These are phyloP conservation scores for Adelphocoris suturalis DNA, from an alignment of 2,888 invertebrate species.

Conservation along the genomic window DNA sequence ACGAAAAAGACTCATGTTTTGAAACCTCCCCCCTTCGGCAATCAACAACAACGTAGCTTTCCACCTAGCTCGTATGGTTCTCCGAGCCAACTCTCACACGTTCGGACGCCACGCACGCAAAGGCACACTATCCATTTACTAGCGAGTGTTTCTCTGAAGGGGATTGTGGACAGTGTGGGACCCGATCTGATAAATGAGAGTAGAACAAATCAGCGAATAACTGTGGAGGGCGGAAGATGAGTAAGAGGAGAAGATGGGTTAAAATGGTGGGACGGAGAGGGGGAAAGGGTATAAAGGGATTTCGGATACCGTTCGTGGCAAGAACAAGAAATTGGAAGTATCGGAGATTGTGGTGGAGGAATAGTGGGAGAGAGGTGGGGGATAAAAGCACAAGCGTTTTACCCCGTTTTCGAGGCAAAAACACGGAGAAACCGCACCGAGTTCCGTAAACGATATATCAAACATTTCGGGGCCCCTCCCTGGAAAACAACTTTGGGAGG, in stretches of 20 bases:
- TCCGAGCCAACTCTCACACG: slow-evolving; percentile 13
- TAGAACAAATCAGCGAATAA: slow-evolving; percentile 30
- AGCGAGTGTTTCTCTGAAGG: background rate
- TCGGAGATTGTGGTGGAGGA: background rate
- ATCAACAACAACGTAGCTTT: slow-evolving; percentile 71
- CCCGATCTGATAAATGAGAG: slow-evolving; percentile 36
- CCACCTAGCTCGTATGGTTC: slow-evolving; percentile 41
- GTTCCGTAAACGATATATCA: slow-evolving; percentile 44
- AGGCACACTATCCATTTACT: background rate
- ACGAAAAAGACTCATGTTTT: slow-evolving; percentile 63
- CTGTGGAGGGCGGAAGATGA: slow-evolving; percentile 21
- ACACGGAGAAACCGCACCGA: slow-evolving; percentile 13
- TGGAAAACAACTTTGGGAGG: slow-evolving; percentile 26
- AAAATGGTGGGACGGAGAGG: background rate
- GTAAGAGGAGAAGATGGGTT: slow-evolving; percentile 20
- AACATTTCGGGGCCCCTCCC: slow-evolving; percentile 25
- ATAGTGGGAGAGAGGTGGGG: background rate
- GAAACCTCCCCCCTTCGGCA: slow-evolving; percentile 60
- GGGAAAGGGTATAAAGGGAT: background rate
- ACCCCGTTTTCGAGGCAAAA: slow-evolving; percentile 26
- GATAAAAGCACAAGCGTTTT: slow-evolving; percentile 19
- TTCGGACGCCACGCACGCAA: background rate
- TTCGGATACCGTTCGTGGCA: background rate
- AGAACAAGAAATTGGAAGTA: slow-evolving; percentile 42
- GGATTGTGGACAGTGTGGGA: slow-evolving; percentile 13